Evolutionary conservation across 2,888 invertebrate genomes (phyloP).

Genomic region (Macaria notata): DNA sequence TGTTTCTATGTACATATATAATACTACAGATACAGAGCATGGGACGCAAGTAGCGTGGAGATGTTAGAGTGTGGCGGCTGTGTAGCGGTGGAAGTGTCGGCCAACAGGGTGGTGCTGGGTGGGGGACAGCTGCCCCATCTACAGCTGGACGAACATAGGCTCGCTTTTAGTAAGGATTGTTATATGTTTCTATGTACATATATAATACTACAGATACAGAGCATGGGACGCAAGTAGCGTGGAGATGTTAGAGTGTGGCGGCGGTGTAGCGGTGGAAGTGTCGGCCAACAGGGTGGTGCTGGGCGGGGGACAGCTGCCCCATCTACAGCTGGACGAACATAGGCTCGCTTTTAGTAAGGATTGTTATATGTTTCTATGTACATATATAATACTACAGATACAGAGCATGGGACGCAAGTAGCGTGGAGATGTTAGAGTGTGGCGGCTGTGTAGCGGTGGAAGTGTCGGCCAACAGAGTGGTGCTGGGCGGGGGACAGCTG

Average conservation of each 20-base stretch:
- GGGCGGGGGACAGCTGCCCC: constrained; percentile 62
- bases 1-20: no score
- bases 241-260: constrained; percentile 73
- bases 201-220: constrained; percentile 69
- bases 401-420: constrained; percentile 70
- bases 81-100: no score
- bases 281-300: constrained; percentile 56
- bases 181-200: no score
- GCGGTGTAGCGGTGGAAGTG: constrained; percentile 62
- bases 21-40: no score
- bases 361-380: no score
- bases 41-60: no score
- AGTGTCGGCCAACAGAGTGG: constrained; percentile 54
- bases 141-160: no score
- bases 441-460: constrained; percentile 65
- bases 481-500: constrained; percentile 63
- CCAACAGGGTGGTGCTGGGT: no score
- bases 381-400: constrained; percentile 56
- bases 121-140: no score
- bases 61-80: no score
- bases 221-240: constrained; percentile 71
- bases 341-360: constrained; percentile 70
- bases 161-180: no score
- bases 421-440: constrained; percentile 73
- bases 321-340: constrained; percentile 68